Base-by-base conservation (phyloP, 2,888 invertebrate species). In the Polylopha cassiicola region DNA sequence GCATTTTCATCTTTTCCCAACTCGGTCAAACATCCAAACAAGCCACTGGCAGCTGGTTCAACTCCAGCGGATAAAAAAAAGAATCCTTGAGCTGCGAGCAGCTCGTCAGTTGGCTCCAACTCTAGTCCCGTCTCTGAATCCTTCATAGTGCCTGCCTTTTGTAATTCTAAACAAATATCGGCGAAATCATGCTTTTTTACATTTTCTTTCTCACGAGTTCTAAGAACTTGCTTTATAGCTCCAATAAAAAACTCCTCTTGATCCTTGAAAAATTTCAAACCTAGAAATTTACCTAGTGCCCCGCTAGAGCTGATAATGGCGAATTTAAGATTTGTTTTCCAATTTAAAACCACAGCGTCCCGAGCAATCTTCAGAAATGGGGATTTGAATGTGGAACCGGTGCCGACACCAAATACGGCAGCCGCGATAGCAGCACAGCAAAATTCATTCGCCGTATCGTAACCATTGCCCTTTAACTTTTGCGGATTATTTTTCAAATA, bases 31-130 rank as follows among this genome's bases (percentile, higher is more conserved):
- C 62, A 51, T 8, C 55, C 59, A 37, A 65, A 68, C 39, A 81
- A 61, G 1, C 62, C 55, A 3, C 65, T 58, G 0, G 80, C 73
- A 1, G 70, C 62, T 1, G 80, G 73, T 23, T 81, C 80, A 1
- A 74, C 73, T 0, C 82, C 84, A 15, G 78, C 82, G 20, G 59
- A 50, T 31, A 73, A 76, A 46, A 77, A 79, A 47, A 81, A 70
- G 36, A 80, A 73, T 0, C 66, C 71, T 48, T 80, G 76, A 3
- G 75, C 72, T 2, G 72, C 67, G 11, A 77, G 37, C 3, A 71
- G 17, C 31, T 70, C 75, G 32, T 74, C 75, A 0, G 76, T 73
- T 0, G 80, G 69, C 18, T 70, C 57, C 28, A 79, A 23, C 15
- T 64, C 61, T 2, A 57, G 55, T 0, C 69, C 72, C 0, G 69